phyloP scores from a whole-genome alignment of 2,888 invertebrate species.

The Drosophila phalerata region DNA sequence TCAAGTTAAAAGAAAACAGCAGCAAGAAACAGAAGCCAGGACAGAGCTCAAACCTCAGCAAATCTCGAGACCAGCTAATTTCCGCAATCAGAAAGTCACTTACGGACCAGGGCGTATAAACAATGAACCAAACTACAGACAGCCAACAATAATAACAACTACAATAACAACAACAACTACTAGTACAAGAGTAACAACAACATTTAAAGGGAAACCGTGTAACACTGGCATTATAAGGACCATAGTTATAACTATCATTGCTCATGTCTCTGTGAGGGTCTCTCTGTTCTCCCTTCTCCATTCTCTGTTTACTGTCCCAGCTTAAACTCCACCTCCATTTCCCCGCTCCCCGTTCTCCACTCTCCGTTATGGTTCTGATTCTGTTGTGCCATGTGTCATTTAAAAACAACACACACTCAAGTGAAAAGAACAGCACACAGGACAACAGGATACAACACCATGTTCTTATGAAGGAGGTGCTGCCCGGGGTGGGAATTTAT shows the following conservation, averaged over 20 bases:
- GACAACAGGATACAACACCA: slow-evolving; percentile 31
- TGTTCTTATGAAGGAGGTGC: slow-evolving; percentile 18
- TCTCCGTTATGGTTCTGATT: neutral
- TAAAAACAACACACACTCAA: slow-evolving; percentile 52
- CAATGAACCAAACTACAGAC: slow-evolving; percentile 49
- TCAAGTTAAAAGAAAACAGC: slow-evolving; percentile 68
- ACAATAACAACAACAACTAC: slow-evolving; percentile 9
- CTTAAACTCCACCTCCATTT: neutral
- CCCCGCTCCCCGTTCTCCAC: neutral
- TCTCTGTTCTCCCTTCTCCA: neutral
- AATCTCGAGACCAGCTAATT: slow-evolving; percentile 72
- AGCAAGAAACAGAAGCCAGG: slow-evolving; percentile 5
- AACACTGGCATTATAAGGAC: slow-evolving; percentile 46
- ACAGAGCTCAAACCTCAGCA: slow-evolving; percentile 36
- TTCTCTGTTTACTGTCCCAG: slow-evolving; percentile 17
- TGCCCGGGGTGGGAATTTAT: slow-evolving; percentile 28
- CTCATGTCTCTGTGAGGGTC: slow-evolving; percentile 53
- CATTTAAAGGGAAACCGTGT: slow-evolving; percentile 27
- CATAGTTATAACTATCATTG: slow-evolving; percentile 64
- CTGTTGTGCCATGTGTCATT: slow-evolving; percentile 56
- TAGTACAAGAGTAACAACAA: slow-evolving; percentile 11
- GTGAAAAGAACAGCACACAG: slow-evolving; percentile 40
- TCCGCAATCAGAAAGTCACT: slow-evolving; percentile 78
- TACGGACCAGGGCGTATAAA: slow-evolving; percentile 66
- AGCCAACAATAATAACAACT: slow-evolving; percentile 23